phyloP scores from a whole-genome alignment of 2,888 invertebrate genomes.

The Drosophila paramelanica region DNA sequence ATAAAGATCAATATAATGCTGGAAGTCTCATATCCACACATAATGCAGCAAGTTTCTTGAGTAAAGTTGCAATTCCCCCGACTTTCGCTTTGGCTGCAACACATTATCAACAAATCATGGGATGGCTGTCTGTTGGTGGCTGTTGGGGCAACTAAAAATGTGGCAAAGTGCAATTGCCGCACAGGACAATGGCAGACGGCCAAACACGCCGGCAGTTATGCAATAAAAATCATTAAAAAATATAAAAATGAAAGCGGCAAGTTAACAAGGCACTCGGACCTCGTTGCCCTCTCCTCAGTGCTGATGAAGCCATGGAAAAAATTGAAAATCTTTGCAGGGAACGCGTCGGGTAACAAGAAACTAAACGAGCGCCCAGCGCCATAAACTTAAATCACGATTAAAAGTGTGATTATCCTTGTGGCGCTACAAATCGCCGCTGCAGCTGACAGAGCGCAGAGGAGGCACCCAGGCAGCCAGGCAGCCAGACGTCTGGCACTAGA shows the following conservation, averaged over 20 bases:
- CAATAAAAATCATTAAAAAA: slow-evolving; percentile 81
- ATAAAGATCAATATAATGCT: not conserved
- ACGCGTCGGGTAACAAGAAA: slow-evolving; percentile 65
- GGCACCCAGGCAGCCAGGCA: slow-evolving; percentile 2
- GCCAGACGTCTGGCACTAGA: slow-evolving; percentile 31
- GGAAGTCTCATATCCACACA: slow-evolving; percentile 1
- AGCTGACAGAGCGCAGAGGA: slow-evolving; percentile 67
- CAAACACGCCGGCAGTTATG: slow-evolving; percentile 64
- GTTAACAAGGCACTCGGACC: slow-evolving; percentile 62
- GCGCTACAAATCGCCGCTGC: slow-evolving; percentile 83
- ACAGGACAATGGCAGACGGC: slow-evolving; percentile 51
- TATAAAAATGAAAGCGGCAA: slow-evolving; percentile 75
- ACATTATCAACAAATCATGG: slow-evolving; percentile 53
- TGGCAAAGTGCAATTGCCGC: slow-evolving; percentile 80
- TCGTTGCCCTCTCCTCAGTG: slow-evolving; percentile 7
- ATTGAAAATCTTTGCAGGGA: slow-evolving; percentile 46
- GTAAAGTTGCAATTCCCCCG: slow-evolving; percentile 5
- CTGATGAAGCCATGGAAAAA: slow-evolving; percentile 62
- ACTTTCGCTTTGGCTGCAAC: slow-evolving; percentile 9
- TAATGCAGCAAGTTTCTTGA: slow-evolving; percentile 15
- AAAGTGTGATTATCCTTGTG: slow-evolving; percentile 85
- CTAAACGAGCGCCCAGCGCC: slow-evolving; percentile 76
- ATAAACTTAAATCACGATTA: slow-evolving; percentile 84
- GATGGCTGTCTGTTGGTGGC: slow-evolving; percentile 16
- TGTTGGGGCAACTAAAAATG: slow-evolving; percentile 64